phyloP scores from a whole-genome alignment of 2,888 invertebrate species.

The Lasioglossum vierecki region DNA sequence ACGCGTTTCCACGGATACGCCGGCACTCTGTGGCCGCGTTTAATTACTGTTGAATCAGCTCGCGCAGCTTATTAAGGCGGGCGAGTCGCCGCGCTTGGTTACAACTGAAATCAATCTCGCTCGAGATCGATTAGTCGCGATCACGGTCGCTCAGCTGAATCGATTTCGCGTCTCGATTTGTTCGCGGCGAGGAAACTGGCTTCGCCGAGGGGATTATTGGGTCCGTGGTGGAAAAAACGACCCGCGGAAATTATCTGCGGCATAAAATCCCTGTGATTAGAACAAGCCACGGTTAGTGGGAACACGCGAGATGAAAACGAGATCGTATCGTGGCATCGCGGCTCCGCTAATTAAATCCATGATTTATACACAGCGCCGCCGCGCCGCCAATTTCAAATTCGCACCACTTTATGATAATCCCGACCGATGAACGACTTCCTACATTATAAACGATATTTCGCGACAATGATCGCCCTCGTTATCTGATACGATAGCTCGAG shows the following conservation, averaged over 20 bases:
- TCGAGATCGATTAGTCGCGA: constrained; percentile 67
- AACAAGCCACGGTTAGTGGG: constrained; percentile 11
- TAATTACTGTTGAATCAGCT: constrained; percentile 65
- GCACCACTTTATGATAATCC: constrained; percentile 7
- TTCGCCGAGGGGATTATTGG: constrained; percentile 54
- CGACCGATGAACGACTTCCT: constrained; percentile 24
- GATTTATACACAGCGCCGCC: constrained; percentile 52
- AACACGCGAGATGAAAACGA: constrained; percentile 51
- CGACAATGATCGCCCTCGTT: not conserved
- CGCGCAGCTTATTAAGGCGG: constrained; percentile 63
- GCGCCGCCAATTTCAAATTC: constrained; percentile 16
- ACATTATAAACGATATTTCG: not conserved
- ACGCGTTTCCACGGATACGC: constrained; percentile 49
- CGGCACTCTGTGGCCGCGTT: constrained; percentile 51
- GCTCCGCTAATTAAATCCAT: constrained; percentile 61
- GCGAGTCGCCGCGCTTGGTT: constrained; percentile 56
- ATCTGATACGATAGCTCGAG: not conserved
- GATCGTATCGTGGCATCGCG: constrained; percentile 57
- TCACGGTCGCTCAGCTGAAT: constrained; percentile 48
- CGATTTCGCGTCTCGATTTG: constrained; percentile 64
- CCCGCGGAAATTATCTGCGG: constrained; percentile 32
- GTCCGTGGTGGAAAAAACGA: not conserved
- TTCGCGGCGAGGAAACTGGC: constrained; percentile 45
- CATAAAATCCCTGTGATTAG: constrained; percentile 55
- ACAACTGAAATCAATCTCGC: constrained; percentile 66